Evolutionary conservation across 2,797 vertebrate genomes (phyloP), one percentile per base, ranked within the genome.

Genomic region (Eptatretus atami): DNA sequence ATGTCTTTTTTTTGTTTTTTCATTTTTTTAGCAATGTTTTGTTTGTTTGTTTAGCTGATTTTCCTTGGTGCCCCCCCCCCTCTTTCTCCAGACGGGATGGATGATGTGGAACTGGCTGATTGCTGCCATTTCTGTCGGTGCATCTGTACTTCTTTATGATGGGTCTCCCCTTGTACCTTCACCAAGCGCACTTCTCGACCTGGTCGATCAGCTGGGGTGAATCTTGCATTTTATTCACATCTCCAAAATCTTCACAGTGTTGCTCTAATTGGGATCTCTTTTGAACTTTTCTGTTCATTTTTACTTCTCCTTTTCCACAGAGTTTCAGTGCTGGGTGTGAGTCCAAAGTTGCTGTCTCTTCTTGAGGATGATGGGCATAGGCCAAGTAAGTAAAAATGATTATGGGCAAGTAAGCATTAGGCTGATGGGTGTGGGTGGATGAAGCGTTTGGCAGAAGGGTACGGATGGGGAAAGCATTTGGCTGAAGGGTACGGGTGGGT

Each of bases 61-160:
- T 44, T 44, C 31, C 31, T 44, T 44, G 31, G 6, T 44, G 31
- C 31, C 31, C 3, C 3, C 3, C 3, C 31, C 31, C 31, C 31
- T 44, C 31, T 61, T n/a, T 61, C 24, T 64, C 14, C 68, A 96
- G 87, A 84, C 76, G 0, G 88, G 90, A 70, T 95, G 90, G 90
- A 98, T 98, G 88, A 93, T 96, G 88, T 98, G 90, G 90, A 98
- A 98, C 71, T 98, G 90, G 90, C 70, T 88, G 69, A 73, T 94
- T 67, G 78, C 82, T 1, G 77, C 83, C 1, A 76, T 95, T 57
- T 82, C 87, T 52, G 80, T 82, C 0, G 90, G 88, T 31, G 80
- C 83, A 1, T 83, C 86, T 0, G 75, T 95, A 71, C 87, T 94
- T 65, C 70, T 95, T 15, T 96, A 95, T 0, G 88, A 96, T 0